Evolutionary conservation across 1,140 invertebrate species (phyloP), one percentile per base, ranked within the genome.

Genomic region (Chironomus tepperi): DNA sequence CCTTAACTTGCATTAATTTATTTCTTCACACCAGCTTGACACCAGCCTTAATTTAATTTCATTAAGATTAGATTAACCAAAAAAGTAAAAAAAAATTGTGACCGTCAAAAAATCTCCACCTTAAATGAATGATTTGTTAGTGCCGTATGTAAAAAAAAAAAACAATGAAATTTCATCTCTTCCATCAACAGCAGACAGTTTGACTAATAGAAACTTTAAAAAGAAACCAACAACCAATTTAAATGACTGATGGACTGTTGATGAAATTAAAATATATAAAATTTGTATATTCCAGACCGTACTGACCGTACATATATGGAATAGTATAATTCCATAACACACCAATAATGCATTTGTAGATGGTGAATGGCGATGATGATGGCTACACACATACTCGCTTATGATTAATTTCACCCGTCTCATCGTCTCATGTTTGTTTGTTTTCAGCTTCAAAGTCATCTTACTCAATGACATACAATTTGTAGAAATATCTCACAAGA

Each of bases 181-280:
- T 34, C 24, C 24, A 34, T 34, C 24, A 34, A 34, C 24, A n/a
- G 47, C 47, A 57, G 47, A 57, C 47, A n/a, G 47, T 34, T 12
- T 57, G 47, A 57, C 47, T 57, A 57, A 57, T 57, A 57, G 47
- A 57, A 57, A 57, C 47, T 57, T 57, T 57, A 57, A 57, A 57
- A 10, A n/a, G 10, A 10, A 70, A 70, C n/a, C 65, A 57, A 57
- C 47, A 57, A 57, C 19, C 65, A 70, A 70, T 70, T 70, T 70
- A 21, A 70, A 70, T 70, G 19, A 70, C 15, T 70, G 65, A 70
- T 70, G 65, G 65, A 21, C 65, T 70, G 65, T 70, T 70, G 65
- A 70, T 70, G 65, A 70, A 70, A 70, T 70, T 19, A 70, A 70
- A 70, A 57, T 57, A 57, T 57, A n/a, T 57, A 10, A 57, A n/a